Base-by-base conservation (phyloP, 2,797 vertebrate genomes). In the Hyperoplus immaculatus region DNA sequence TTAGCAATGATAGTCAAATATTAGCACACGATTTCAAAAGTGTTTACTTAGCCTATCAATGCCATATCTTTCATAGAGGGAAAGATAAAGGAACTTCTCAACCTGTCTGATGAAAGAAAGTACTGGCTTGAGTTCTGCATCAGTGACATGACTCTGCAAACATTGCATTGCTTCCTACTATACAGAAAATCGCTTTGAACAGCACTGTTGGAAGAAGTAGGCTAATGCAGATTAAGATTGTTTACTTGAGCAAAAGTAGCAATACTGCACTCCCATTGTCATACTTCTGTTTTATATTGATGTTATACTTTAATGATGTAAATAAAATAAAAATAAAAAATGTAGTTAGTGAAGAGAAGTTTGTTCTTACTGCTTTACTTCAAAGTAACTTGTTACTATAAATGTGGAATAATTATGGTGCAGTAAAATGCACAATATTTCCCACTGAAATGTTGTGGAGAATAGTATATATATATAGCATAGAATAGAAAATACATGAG, bases 1-100 rank as follows among this genome's bases (percentile, higher is more conserved):
- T 62, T 51, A 43, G 66, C 62, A 69, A 56, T 72, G 69, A 77
- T 85, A 16, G 80, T 42, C 60, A 87, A 91, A 92, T 84, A 90
- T 88, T 90, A 58, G 46, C 14, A 67, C 55, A 66, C 55, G 36
- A 67, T 86, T 89, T 87, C 81, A 86, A 69, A 74, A 62, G 68
- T 80, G 73, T 88, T 87, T 84, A 56, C 49, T 76, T 46, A 65
- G 36, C n/a, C 11, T 79, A 55, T 71, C 50, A 69, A 75, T 59
- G 14, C 47, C 54, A 72, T 16, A 46, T 60, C 41, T 46, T 63
- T 66, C 6, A 54, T 14, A 49, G 6, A 51, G 8, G 8, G 4
- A 0, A 36, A 21, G 47, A 50, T 12, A 1, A 50, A 12, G 2
- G 29, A 2, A 29, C 10, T 39, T 38, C 2, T 38, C 15, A 66